These are phyloP conservation scores for Strigamia transsilvanica DNA, from an alignment of 2,888 invertebrate genomes.

Conservation along the genomic window DNA sequence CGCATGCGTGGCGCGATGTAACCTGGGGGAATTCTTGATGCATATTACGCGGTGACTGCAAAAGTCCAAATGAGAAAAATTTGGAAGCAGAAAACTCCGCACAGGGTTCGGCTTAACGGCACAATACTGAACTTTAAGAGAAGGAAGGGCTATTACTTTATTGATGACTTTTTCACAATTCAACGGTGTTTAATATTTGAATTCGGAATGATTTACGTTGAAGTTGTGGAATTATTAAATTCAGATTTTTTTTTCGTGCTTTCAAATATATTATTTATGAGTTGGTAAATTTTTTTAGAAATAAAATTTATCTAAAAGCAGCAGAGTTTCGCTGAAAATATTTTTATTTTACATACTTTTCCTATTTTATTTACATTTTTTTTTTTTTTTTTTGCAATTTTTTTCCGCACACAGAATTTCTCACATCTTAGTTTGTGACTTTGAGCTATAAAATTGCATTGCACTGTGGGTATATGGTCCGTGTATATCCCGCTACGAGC, in stretches of 20 bases:
- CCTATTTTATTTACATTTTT: constrained; percentile 3
- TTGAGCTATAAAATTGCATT: constrained; percentile 12
- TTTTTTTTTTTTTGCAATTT: neutral
- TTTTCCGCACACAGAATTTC: constrained; percentile 11
- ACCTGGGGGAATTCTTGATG: constrained; percentile 38
- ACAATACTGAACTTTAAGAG: neutral
- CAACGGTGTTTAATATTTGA: neutral
- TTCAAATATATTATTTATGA: neutral
- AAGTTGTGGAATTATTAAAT: neutral
- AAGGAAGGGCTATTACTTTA: neutral
- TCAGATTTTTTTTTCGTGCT: neutral
- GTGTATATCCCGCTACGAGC: constrained; percentile 18
- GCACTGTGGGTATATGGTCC: constrained; percentile 28
- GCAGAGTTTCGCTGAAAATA: neutral
- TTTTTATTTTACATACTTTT: neutral
- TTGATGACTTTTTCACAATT: constrained; percentile 1
- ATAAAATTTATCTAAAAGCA: neutral
- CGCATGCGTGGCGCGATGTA: constrained; percentile 34
- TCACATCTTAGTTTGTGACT: constrained; percentile 30
- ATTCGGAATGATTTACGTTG: neutral
- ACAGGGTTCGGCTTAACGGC: constrained; percentile 11
- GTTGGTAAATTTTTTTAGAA: neutral
- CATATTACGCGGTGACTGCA: constrained; percentile 30
- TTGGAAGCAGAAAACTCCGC: constrained; percentile 29
- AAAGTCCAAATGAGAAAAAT: constrained; percentile 43